Evolutionary conservation across 2,797 vertebrate species (phyloP).

Genomic region (Crocodylus rhombifer): DNA sequence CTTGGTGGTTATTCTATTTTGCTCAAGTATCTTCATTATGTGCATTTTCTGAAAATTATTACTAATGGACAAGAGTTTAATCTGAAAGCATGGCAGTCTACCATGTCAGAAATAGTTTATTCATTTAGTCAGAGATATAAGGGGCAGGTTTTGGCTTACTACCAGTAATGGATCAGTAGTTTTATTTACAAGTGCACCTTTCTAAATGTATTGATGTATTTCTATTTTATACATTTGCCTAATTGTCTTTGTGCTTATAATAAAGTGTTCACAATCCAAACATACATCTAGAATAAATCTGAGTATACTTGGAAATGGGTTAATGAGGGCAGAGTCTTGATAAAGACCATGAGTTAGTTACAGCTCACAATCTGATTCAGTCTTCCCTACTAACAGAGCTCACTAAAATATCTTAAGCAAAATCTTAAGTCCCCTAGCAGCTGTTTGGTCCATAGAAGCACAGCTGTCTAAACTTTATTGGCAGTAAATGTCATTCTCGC

Average conservation of each 20-base stretch:
- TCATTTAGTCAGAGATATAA: background rate
- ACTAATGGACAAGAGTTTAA: background rate
- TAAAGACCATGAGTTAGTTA: background rate
- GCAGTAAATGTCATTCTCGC: conserved; percentile 74
- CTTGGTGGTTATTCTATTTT: background rate
- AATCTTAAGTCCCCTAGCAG: conserved; percentile 58
- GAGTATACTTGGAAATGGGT: conserved; percentile 5
- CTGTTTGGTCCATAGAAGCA: conserved; percentile 67
- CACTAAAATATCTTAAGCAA: conserved; percentile 39
- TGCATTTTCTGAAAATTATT: conserved; percentile 34
- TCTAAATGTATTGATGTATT: background rate
- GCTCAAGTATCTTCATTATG: conserved; percentile 13
- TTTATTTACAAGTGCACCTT: background rate
- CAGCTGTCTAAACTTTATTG: conserved; percentile 69
- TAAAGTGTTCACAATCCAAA: conserved; percentile 62
- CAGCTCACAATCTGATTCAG: background rate
- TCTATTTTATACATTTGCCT: conserved; percentile 67
- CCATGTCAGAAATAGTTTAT: background rate
- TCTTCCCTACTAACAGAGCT: background rate
- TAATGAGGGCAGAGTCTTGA: conserved; percentile 22
- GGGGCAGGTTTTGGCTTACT: conserved; percentile 2
- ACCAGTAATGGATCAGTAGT: conserved; percentile 10
- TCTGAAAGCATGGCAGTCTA: background rate
- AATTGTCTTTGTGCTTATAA: conserved; percentile 52
- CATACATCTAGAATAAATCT: conserved; percentile 27